Evolutionary conservation across 2,113 vertebrate genomes (phyloP).

Genomic region (Pygoscelis adeliae): DNA sequence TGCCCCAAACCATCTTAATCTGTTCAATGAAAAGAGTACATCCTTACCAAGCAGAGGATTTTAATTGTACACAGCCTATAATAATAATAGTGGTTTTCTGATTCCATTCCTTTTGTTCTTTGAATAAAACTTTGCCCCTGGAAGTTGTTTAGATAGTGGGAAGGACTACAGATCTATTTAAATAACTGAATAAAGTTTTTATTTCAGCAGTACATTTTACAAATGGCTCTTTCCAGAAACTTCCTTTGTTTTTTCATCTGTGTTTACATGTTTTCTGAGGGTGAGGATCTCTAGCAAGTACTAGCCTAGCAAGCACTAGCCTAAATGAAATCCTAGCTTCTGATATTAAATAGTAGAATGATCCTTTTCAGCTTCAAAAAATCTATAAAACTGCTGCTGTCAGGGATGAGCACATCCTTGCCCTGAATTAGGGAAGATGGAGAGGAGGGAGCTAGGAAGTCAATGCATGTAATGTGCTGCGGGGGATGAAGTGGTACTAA

Average conservation of each 20-base stretch:
- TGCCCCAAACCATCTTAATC: slow-evolving; percentile 15
- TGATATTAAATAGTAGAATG: background rate
- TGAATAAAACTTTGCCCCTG: background rate
- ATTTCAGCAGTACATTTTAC: background rate
- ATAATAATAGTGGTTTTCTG: background rate
- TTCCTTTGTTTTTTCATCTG: background rate
- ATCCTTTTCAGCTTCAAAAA: background rate
- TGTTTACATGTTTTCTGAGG: background rate
- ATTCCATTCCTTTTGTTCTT: background rate
- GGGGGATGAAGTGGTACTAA: background rate
- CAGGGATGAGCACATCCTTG: background rate
- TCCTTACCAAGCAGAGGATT: slow-evolving; percentile 29
- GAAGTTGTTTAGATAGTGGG: background rate
- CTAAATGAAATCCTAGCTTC: background rate
- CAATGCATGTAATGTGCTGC: background rate
- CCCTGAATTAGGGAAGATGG: background rate
- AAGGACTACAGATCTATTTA: background rate
- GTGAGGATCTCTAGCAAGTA: background rate
- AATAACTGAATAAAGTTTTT: background rate
- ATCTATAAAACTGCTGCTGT: background rate
- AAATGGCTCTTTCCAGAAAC: background rate
- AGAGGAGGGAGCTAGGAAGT: background rate
- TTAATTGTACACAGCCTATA: background rate
- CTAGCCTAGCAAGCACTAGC: background rate
- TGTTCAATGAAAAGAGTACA: slow-evolving; percentile 34